Base-by-base conservation (phyloP, 2,113 vertebrate genomes). In the Hippoglossus stenolepis region DNA sequence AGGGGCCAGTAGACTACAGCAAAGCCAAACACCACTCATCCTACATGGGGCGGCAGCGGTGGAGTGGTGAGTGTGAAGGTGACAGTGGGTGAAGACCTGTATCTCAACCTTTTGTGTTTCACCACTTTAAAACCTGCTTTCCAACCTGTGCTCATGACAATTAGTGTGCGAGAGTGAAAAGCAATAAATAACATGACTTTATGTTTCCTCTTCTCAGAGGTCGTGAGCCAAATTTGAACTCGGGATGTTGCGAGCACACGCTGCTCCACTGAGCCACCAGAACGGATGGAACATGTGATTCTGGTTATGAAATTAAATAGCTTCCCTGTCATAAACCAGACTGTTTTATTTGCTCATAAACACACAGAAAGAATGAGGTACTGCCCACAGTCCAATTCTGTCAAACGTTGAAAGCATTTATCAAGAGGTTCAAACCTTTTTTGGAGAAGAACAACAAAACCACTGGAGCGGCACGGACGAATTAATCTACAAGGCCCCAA, bases 291-390 rank as follows among this genome's bases (percentile, higher is more conserved):
- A 77, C 91, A 89, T 77, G 47, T 87, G 87, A 91, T 65, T 84
- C 64, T 85, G 61, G 82, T 93, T 89, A 85, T 65, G 77, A 65
- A 83, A 84, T 87, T 82, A 91, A 89, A 89, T 65, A 86, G 87
- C 76, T 82, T 79, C 73, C 75, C 21, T 78, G 85, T 89, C 89
- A 82, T 68, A 80, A 79, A 76, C 67, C 85, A 85, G 87, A 81
- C 79, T 72, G 73, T 80, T 92, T 87, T 90, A 87, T 92, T 87
- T 75, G 87, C 74, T 85, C 81, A 88, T 85, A 85, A 90, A 90
- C 87, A 90, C 86, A 85, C 14, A 75, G 47, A 81, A 56, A 76
- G 72, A 85, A 74, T 64, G 80, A 89, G 86, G 82, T 73, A 82
- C 76, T 62, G 70, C 72, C 58, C 79, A 57, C 10, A 56, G 77